phyloP scores from a whole-genome alignment of 2,113 vertebrate genomes.

The Oreamnos americanus region DNA sequence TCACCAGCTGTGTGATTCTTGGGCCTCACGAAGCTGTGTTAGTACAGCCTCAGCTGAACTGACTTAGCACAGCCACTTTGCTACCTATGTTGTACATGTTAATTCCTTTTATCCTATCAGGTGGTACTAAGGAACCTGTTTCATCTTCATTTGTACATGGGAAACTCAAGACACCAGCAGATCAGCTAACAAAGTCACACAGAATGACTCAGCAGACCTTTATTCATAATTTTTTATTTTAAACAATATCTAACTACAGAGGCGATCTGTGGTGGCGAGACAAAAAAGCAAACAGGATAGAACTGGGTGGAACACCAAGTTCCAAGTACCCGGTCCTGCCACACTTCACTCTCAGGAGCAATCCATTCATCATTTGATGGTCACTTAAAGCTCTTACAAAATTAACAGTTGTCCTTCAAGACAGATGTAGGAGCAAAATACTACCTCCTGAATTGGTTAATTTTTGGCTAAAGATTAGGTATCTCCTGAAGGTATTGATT shows the following conservation, averaged over 20 bases:
- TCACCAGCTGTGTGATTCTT: neutral
- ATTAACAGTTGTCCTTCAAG: neutral
- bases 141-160: neutral
- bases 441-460: neutral
- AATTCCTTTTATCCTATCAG: neutral
- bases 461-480: neutral
- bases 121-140: neutral
- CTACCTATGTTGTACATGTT: neutral
- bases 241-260: neutral
- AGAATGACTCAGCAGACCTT: neutral
- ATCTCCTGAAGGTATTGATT: neutral
- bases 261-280: neutral
- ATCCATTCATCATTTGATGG: neutral
- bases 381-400: neutral
- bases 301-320: neutral
- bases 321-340: too few species aligned
- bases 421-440: neutral
- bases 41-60: neutral
- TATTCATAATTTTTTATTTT: neutral
- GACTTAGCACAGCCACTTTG: neutral
- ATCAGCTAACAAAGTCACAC: neutral
- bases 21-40: neutral
- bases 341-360: neutral
- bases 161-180: neutral
- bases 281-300: neutral